Evolutionary conservation across 1,140 invertebrate species (phyloP).

Genomic region (Laupala kohalensis): DNA sequence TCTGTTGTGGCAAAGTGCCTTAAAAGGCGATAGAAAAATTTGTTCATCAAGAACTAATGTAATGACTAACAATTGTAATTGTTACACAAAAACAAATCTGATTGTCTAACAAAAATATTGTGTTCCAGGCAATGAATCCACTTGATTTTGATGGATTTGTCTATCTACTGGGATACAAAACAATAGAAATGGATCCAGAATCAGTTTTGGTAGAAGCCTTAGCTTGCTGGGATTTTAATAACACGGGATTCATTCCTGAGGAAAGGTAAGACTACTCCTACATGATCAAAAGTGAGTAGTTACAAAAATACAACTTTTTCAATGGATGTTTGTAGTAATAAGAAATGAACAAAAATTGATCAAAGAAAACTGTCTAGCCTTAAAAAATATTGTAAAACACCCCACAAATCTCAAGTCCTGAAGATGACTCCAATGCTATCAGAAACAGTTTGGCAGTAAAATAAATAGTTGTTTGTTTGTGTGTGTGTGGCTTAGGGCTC

Average conservation of each 20-base stretch:
- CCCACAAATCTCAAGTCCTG: not conserved
- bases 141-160: slow-evolving; percentile 45
- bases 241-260: slow-evolving; percentile 40
- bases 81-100: too few relatives aligned
- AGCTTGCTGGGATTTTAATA: slow-evolving; percentile 43
- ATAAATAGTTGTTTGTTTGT: too few relatives aligned
- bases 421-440: not conserved
- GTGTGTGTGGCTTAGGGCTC: too few relatives aligned
- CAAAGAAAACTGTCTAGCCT: not conserved
- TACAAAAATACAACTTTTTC: not conserved
- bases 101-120: too few relatives aligned
- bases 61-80: too few relatives aligned
- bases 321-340: not conserved
- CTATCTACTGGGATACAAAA: slow-evolving; percentile 40
- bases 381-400: not conserved
- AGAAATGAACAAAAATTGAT: not conserved
- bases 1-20: too few relatives aligned
- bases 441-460: not conserved
- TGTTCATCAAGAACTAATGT: too few relatives aligned
- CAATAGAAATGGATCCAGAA: slow-evolving; percentile 42
- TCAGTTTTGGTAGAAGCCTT: slow-evolving; percentile 41
- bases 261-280: slow-evolving; percentile 30
- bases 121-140: slow-evolving; percentile 34
- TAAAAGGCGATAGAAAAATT: too few relatives aligned
- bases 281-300: not conserved